phyloP scores from a whole-genome alignment of 2,113 vertebrate species.

The Circaetus gallicus region DNA sequence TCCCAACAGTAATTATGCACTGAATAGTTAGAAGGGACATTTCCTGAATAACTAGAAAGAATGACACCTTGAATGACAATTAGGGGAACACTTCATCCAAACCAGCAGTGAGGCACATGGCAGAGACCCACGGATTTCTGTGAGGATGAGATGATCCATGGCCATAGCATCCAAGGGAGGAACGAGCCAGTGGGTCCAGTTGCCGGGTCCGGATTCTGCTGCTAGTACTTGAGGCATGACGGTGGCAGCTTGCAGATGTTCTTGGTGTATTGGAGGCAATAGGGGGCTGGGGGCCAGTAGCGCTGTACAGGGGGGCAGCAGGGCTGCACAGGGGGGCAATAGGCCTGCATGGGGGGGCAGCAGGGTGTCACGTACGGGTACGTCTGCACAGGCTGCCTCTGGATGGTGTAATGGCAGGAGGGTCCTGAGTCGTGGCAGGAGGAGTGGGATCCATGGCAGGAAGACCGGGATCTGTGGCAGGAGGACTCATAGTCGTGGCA shows the following conservation, averaged over 20 bases:
- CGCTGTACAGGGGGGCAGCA: not conserved
- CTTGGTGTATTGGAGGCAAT: not conserved
- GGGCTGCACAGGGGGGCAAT: not conserved
- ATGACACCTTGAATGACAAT: not conserved
- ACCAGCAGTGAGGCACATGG: not conserved
- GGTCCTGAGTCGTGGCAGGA: not conserved
- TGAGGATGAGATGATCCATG: fast-evolving
- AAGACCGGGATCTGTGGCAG: not conserved
- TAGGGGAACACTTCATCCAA: not conserved
- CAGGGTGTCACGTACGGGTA: not conserved
- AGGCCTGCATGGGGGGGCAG: not conserved
- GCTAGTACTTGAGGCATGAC: not conserved
- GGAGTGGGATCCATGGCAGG: not conserved
- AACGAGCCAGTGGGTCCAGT: not conserved
- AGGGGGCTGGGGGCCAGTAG: not conserved
- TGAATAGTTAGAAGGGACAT: not conserved
- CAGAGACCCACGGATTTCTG: not conserved
- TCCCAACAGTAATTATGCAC: not conserved
- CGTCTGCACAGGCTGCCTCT: not conserved
- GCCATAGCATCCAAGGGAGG: not conserved
- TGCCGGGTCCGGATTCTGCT: fast-evolving
- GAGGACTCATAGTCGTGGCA: not conserved
- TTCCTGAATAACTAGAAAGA: not conserved
- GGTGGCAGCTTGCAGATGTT: not conserved
- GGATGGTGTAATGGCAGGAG: not conserved